Base-by-base conservation (phyloP, 2,113 vertebrate genomes). In the Sminthopsis crassicaudata region DNA sequence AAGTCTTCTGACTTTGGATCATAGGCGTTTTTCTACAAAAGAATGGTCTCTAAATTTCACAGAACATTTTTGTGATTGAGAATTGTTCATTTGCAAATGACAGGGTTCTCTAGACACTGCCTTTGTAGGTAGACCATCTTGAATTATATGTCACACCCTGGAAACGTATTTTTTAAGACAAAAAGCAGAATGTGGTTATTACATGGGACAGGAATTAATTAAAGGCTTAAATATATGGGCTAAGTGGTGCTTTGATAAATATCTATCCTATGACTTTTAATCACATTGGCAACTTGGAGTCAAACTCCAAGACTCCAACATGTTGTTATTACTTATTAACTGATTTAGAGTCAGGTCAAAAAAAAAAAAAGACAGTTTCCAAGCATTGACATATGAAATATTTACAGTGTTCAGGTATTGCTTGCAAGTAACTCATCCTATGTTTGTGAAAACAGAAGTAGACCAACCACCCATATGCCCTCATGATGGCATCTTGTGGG, bases 211-310 rank as follows among this genome's bases (percentile, higher is more conserved):
- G 54, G 30, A 76, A 54, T 27, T 91, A 92, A 95, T 96, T 91
- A 90, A 92, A 96, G 57, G 23, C 92, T 93, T 97, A 95, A 50
- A 25, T 96, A 96, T 53, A 93, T 96, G 93, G 93, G 92, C 36
- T 42, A 97, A 96, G 96, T 95, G 9, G 50, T 97, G 94, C 90
- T 97, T 92, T 97, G 76, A 96, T 97, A 98, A 97, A 98, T 92
- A 46, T 9, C 76, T 0, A 8, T 96, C 92, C 96, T 96, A 91
- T 95, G 76, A 94, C 96, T 98, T 96, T 98, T 97, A 92, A 96
- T 95, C 0, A 4, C 84, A 16, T 92, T 76, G 91, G 92, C 92
- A 91, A 91, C 5, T n/a, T 89, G 90, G 96, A 90, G 93, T 93
- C 91, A 96, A 91, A 76, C 27, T 96, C 96, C 94, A 97, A 36